phyloP scores from a whole-genome alignment of 2,888 invertebrate genomes.

The Caenorhabditis sp. region DNA sequence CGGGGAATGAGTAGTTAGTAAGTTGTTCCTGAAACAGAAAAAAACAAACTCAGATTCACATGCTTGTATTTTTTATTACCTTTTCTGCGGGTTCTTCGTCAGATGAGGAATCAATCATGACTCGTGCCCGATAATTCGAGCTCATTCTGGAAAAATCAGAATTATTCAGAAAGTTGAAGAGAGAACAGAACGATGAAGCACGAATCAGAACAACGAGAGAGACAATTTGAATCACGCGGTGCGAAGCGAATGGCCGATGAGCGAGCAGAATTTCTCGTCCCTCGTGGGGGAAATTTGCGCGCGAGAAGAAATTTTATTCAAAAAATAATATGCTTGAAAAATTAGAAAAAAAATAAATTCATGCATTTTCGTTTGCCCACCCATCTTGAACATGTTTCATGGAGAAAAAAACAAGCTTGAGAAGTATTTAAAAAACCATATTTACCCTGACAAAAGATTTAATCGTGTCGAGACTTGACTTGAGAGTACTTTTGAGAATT shows the following conservation, averaged over 20 bases:
- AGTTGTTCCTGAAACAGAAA: neutral
- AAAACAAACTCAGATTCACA: neutral
- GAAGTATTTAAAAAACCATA: too few relatives aligned
- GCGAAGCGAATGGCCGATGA: neutral
- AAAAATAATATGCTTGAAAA: too few relatives aligned
- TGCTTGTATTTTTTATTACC: neutral
- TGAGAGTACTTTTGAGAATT: too few relatives aligned
- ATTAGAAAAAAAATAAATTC: too few relatives aligned
- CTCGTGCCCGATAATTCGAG: neutral
- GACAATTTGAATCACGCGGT: neutral
- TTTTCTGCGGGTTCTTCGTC: neutral
- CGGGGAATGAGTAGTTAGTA: neutral
- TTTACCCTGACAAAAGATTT: too few relatives aligned
- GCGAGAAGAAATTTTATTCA: neutral
- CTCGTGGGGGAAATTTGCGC: neutral
- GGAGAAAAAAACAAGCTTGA: too few relatives aligned
- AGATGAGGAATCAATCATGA: constrained; percentile 8
- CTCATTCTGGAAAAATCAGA: neutral
- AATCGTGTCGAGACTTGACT: too few relatives aligned
- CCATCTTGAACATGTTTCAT: too few relatives aligned
- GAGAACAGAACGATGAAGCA: neutral
- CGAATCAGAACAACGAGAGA: neutral
- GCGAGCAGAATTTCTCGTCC: neutral
- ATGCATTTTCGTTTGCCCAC: too few relatives aligned
- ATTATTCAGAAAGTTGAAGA: neutral